Evolutionary conservation across 2,113 vertebrate genomes (phyloP), one percentile per base, ranked within the genome.

Genomic region (Apaloderma vittatum): DNA sequence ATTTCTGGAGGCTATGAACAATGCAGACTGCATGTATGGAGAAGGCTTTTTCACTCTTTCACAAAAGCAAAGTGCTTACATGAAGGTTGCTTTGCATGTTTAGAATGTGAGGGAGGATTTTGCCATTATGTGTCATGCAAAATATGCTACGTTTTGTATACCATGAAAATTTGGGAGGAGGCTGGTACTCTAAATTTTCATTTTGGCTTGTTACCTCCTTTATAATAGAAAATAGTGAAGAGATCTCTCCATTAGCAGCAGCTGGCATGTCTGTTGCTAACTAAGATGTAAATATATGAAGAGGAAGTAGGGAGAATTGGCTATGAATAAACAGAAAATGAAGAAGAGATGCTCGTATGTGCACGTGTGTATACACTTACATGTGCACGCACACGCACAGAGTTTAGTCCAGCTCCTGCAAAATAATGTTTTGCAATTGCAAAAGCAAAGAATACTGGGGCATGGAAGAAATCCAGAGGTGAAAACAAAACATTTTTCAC

Each of bases 301-400:
- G 57, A 46, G 62, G 32, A 12, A 8, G 24, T 36, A 86, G 52
- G 8, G 10, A 61, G 26, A 49, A 30, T 0, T 71, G 54, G 3
- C 26, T 32, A 5, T 40, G n/a, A 65, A 43, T 49, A 74, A 84
- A 55, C 3, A 82, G 62, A 61, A 71, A 18, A 14, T n/a, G 36
- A 74, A 81, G 45, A 55, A 23, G 7, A 23, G 19, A 15, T 77
- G 27, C 43, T 32, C 55, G 30, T 45, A 30, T n/a, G 36, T 43
- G 16, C 23, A 8, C 11, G 6, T 58, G 20, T 65, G 45, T 43
- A 8, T 30, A n/a, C n/a, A 30, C 0, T 0, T 30, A 32, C 0
- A 0, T 15, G 15, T 0, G 2, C 17, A 4, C 1, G 6, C 30
- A 16, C 37, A 37, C 9, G 12, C 37, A 68, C 30, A 27, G 12